Percentiles rank a stretch among this genome's conserved stretches.
Evolutionary conservation across 2,888 invertebrate species (phyloP).

Genomic region (Trachelus troglodyta): DNA sequence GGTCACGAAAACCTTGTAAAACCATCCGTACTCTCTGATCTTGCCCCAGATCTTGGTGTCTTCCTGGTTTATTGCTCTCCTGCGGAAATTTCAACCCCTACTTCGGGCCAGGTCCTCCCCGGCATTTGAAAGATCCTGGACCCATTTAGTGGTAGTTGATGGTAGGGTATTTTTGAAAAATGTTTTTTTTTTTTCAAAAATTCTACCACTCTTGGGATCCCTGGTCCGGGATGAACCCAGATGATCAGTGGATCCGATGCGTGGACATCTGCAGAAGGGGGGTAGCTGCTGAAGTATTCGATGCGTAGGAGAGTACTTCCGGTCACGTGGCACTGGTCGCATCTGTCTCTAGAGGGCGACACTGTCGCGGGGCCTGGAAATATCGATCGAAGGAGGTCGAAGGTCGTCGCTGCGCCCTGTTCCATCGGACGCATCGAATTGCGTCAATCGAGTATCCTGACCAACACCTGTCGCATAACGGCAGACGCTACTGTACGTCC

Average conservation of each 20-base stretch:
- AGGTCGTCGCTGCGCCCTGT: neutral
- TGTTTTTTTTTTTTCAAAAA: neutral
- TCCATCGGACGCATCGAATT: neutral
- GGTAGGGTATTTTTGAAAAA: neutral
- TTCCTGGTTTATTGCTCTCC: neutral
- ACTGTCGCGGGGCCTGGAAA: neutral
- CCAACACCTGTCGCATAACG: neutral
- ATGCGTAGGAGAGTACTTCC: conserved; percentile 2
- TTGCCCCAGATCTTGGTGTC: neutral
- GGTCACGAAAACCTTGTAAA: neutral
- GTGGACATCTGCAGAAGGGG: neutral
- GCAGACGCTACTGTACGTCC: neutral
- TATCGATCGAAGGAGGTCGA: neutral
- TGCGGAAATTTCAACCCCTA: neutral
- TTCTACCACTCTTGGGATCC: neutral
- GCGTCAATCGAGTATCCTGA: neutral
- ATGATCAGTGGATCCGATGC: neutral
- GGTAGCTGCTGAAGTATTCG: neutral
- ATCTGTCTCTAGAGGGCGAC: neutral
- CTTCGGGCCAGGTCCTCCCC: neutral
- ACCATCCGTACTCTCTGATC: neutral
- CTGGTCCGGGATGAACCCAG: neutral
- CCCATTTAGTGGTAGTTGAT: neutral
- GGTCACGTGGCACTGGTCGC: neutral
- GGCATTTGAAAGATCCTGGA: neutral